Evolutionary conservation across 2,797 vertebrate genomes (phyloP).

Genomic region (Poliocrania exsul): DNA sequence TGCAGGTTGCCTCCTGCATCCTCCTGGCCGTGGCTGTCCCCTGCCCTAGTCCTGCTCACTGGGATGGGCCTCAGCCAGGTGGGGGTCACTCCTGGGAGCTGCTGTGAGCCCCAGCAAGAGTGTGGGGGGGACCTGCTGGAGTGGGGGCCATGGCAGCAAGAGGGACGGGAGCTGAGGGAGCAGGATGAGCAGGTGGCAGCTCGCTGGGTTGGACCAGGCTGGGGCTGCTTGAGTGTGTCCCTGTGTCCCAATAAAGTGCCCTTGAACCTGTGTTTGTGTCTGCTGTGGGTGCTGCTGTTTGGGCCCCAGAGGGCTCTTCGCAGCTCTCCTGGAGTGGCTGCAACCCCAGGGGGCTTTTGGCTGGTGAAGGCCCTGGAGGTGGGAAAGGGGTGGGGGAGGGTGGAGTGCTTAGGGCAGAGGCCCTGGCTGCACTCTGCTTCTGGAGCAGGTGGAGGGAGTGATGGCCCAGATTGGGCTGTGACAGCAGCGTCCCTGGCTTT

Average conservation of each 20-base stretch:
- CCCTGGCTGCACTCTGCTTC: neutral
- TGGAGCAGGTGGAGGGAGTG: rapidly evolving
- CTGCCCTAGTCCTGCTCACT: neutral
- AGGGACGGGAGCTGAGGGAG: neutral
- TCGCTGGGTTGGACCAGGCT: neutral
- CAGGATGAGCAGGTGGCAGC: neutral
- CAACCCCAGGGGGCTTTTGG: neutral
- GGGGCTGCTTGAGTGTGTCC: neutral
- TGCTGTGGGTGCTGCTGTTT: neutral
- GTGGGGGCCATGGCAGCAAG: rapidly evolving
- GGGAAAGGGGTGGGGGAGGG: neutral
- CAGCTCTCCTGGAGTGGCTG: neutral
- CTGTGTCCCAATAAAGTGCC: slow-evolving; percentile 23
- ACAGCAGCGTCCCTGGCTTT: rapidly evolving
- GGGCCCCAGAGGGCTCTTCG: rapidly evolving
- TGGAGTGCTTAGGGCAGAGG: neutral
- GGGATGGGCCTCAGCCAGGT: no score
- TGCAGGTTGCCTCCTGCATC: neutral
- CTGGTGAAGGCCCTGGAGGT: neutral
- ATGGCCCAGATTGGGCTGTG: neutral
- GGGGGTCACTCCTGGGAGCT: neutral
- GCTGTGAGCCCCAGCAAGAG: neutral
- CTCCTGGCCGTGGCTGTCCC: no score
- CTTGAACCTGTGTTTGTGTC: neutral
- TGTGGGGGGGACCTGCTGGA: rapidly evolving